Evolutionary conservation across 92 coral and sea anemone genomes (phyloP).

Genomic region (Micromussa lordhowensis): DNA sequence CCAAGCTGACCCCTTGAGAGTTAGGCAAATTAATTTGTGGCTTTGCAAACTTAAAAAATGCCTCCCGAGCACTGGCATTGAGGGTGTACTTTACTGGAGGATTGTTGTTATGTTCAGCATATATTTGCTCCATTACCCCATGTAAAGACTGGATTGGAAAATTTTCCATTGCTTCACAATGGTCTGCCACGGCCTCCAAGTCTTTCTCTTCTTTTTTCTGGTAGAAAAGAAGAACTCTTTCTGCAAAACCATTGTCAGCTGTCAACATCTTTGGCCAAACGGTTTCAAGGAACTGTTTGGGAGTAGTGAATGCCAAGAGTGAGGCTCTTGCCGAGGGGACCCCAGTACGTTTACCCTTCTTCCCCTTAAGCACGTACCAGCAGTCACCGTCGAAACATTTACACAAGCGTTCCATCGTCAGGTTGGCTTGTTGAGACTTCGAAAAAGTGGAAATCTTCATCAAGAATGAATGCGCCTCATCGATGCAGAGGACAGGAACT

Average conservation of each 20-base stretch:
- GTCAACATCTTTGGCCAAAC: constrained; percentile 52
- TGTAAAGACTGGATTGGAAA: constrained; percentile 44
- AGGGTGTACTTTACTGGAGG: constrained; percentile 47
- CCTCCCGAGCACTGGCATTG: constrained; percentile 56
- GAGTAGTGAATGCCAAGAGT: constrained; percentile 53
- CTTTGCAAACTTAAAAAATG: constrained; percentile 61
- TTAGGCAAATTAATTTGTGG: constrained; percentile 23
- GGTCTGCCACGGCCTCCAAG: constrained; percentile 55
- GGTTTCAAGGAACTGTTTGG: constrained; percentile 52
- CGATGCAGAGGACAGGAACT: constrained; percentile 54
- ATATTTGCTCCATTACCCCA: constrained; percentile 39
- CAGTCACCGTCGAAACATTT: constrained; percentile 64
- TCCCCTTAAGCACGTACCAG: constrained; percentile 60
- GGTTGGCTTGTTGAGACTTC: constrained; percentile 18
- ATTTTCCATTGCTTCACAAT: constrained; percentile 7
- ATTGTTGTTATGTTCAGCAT: no score
- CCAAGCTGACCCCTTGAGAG: neutral
- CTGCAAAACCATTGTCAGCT: constrained; percentile 43
- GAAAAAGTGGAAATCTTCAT: constrained; percentile 29
- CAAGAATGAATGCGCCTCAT: constrained; percentile 56
- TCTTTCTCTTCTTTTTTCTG: constrained; percentile 31
- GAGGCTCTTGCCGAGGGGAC: constrained; percentile 52
- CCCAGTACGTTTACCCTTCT: constrained; percentile 46
- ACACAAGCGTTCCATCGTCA: constrained; percentile 54
- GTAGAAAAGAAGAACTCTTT: constrained; percentile 48